A percentile compares a stretch with the other conserved stretches of the same genome.
phyloP scores from a whole-genome alignment of 2,113 vertebrate species.

The Pteropus alecto region DNA sequence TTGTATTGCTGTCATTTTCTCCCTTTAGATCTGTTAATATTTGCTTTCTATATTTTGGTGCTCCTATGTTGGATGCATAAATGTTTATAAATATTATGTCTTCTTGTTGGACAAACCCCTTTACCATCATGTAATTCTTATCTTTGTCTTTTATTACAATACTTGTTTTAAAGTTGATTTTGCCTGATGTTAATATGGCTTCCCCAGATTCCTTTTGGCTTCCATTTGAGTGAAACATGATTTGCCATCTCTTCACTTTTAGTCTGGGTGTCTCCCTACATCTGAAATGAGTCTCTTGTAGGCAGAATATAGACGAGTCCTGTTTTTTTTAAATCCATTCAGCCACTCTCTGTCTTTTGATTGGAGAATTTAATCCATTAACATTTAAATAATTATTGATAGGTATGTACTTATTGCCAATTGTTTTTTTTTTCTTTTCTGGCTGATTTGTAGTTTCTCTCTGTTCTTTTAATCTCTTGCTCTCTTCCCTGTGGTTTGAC shows the following conservation, averaged over 20 bases:
- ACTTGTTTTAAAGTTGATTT: not conserved
- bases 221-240: not conserved
- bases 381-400: not conserved
- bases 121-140: too few species aligned
- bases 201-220: not conserved
- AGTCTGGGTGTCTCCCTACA: not conserved
- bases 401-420: not conserved
- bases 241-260: not conserved
- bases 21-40: not conserved
- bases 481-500: not conserved
- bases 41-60: not conserved
- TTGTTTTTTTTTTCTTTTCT: not conserved
- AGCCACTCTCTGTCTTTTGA: not conserved
- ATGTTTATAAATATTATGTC: not conserved
- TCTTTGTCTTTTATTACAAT: too few species aligned
- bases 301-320: too few species aligned
- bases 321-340: too few species aligned
- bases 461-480: not conserved
- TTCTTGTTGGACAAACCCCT: not conserved
- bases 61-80: not conserved
- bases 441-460: not conserved
- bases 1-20: not conserved
- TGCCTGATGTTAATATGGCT: not conserved
- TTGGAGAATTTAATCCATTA: not conserved
- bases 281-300: not conserved